Base-by-base conservation (phyloP, 2,113 vertebrate genomes). In the Cepphus grylle region DNA sequence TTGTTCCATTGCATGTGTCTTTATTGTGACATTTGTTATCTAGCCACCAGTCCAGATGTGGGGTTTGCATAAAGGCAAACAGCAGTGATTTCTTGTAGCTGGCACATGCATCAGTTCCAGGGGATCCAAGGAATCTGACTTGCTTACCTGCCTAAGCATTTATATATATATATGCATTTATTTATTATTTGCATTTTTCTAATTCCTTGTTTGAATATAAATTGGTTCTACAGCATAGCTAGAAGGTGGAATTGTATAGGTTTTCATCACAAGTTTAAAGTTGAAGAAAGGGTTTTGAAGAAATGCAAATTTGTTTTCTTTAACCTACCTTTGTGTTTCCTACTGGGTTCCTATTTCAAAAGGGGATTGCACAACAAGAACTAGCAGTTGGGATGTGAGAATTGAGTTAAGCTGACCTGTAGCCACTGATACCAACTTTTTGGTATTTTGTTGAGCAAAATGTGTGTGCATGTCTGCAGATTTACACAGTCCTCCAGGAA, bases 391-490 rank as follows among this genome's bases (percentile, higher is more conserved):
- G 16, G 50, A 30, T 55, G 4, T 69, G 23, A 76, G 43, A 63
- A 81, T 6, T 67, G 32, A 62, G 11, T 70, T 88, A 42, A 42
- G 9, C 47, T 89, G n/a, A 38, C n/a, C 27, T 40, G 15, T 29
- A 72, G 49, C 15, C 11, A 3, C 34, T 85, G 49, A 12, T 67
- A 69, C 16, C 25, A 61, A 22, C 19, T n/a, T 15, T 71, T 38
- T 25, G 25, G 6, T 67, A 6, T 56, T 89, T 74, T 78, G 3
- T 74, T 70, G 36, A 58, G 36, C 32, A 47, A 85, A 65, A 79
- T 29, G 4, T 81, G 34, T 49, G 40, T 0, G 0, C 9, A 1
- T 18, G 5, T 72, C 50, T 4, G 15, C 4, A 61, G 50, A 80
- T 66, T 58, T 52, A 55, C 6, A 34, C 13, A 62, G 29, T 38